phyloP scores from a whole-genome alignment of 30 jellyfish, hydroid and myxozoan species.

The Turritopsis dohrnii region DNA sequence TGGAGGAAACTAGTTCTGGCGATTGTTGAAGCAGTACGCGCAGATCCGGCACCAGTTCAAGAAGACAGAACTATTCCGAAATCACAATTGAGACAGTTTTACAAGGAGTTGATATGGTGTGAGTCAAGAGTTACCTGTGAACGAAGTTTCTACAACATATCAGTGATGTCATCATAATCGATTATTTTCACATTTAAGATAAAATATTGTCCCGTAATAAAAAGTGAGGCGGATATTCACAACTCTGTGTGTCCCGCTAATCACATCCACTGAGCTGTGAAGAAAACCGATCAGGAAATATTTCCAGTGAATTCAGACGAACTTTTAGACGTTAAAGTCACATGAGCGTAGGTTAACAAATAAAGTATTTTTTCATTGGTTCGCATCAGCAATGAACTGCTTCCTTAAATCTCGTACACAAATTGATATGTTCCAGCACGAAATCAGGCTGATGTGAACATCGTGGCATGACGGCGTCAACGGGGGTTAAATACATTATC shows the following conservation, averaged over 20 bases:
- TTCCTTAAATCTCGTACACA: no score
- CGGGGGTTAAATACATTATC: no score
- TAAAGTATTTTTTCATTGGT: background rate
- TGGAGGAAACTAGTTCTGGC: no score
- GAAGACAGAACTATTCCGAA: no score
- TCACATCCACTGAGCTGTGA: background rate
- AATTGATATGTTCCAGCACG: no score
- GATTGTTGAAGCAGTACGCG: no score
- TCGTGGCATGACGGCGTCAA: no score
- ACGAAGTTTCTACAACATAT: background rate
- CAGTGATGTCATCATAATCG: background rate
- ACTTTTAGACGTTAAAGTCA: background rate
- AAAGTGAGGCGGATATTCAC: background rate
- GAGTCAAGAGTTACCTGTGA: background rate
- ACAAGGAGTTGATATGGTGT: no score
- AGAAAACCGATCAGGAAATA: background rate
- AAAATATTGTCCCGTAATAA: background rate
- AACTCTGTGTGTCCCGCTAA: background rate
- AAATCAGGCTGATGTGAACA: no score
- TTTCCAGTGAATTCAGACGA: background rate
- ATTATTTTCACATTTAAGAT: background rate
- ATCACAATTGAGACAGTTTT: no score
- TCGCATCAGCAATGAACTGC: background rate
- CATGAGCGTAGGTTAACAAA: background rate
- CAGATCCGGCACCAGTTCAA: no score